Base-by-base conservation (phyloP, 1,140 invertebrate genomes). In the Macrosteles quadrilineatus region DNA sequence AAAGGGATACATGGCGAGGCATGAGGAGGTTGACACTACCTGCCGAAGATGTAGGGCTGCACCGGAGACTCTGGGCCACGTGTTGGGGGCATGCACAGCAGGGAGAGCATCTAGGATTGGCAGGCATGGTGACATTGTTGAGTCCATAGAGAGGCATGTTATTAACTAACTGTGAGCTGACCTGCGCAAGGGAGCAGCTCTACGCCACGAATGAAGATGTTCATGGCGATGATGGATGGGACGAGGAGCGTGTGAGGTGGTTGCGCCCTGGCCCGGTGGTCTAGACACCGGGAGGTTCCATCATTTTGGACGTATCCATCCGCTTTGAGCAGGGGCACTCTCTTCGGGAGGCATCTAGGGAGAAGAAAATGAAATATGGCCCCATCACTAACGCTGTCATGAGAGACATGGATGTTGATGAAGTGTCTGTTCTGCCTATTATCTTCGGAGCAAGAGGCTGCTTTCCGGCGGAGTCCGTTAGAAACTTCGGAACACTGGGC, bases 331-430 rank as follows among this genome's bases (percentile, higher is more conserved):
- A 65, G 62, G 31, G 31, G 17, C n/a, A 65, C 1, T 32, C 19
- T 14, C 29, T 65, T 14, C 6, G 9, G 1, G 29, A 30, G 12
- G 62, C 62, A 11, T 65, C 12, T 3, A 1, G 3, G n/a, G 62
- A 65, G 17, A 65, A 65, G 29, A 29, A 21, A 32, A 43, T 14
- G 1, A 65, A 65, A 43, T 65, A 65, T 36, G 29, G 23, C 2
- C 2, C 27, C 1, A 32, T 65, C 3, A 19, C 17, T 3, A 31
- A 14, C 1, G 14, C 27, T 1, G 31, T 65, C 12, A 29, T 30
- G 62, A 29, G 1, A 1, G 62, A 29, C 1, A 65, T 65, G 62
- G n/a, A 14, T 1, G 27, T 36, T 1, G 9, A n/a, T 3, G 23
- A 31, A 14, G 62, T 65, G 2, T 3, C 12, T 2, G 62, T 65